phyloP scores from a whole-genome alignment of 2,113 vertebrate genomes.

The Rousettus leschenaultii region DNA sequence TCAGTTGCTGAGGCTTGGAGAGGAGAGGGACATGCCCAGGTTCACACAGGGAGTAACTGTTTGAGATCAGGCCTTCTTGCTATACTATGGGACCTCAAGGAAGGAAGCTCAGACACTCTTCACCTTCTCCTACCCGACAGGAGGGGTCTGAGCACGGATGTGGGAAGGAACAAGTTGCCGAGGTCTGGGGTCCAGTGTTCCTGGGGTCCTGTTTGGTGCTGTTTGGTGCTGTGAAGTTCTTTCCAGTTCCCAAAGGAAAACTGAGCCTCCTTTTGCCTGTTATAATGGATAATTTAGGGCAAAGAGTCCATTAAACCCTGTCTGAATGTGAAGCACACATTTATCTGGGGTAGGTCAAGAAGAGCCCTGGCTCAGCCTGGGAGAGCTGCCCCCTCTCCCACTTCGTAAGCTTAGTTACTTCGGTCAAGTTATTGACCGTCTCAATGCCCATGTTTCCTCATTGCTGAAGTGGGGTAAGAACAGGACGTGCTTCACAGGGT shows the following conservation, averaged over 20 bases:
- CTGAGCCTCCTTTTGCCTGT: not conserved
- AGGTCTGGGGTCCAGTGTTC: not conserved
- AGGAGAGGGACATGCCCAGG: not conserved
- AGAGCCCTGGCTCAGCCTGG: not conserved
- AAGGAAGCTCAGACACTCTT: not conserved
- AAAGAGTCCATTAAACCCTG: not conserved
- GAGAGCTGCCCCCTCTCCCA: accelerated
- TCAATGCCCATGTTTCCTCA: not conserved
- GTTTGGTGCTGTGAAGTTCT: not conserved
- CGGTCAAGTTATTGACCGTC: not conserved
- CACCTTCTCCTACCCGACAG: not conserved
- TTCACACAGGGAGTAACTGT: not conserved
- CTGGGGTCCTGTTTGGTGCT: not conserved
- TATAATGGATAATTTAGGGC: not conserved
- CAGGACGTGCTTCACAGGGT: not conserved
- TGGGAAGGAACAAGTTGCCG: not conserved
- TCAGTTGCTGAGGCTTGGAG: not conserved
- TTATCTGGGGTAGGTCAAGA: not conserved
- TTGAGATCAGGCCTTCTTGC: not conserved
- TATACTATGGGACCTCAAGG: not conserved
- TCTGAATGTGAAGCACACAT: not conserved
- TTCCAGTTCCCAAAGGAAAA: not conserved
- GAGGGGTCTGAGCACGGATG: accelerated
- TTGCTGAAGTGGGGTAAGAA: not conserved
- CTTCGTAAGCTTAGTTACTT: not conserved